Percentiles rank a stretch among this genome's conserved stretches.
These are phyloP conservation scores for Brenthis hecate DNA, from an alignment of 2,888 invertebrate genomes.

Conservation along the genomic window DNA sequence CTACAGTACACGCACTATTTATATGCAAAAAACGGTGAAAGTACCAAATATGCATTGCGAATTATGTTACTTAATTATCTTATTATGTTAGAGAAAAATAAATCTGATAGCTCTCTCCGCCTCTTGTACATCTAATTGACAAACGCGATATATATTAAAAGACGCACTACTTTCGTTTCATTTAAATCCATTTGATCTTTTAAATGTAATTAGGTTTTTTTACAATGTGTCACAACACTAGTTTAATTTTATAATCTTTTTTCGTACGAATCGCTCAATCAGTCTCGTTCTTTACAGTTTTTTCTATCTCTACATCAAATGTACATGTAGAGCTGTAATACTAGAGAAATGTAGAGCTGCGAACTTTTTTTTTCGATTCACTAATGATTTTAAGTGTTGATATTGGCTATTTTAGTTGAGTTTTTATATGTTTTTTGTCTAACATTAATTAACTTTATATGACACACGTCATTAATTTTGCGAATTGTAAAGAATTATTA, in stretches of 20 bases:
- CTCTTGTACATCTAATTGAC: constrained; percentile 43
- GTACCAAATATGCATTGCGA: constrained; percentile 49
- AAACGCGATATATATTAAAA: constrained; percentile 41
- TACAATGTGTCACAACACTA: constrained; percentile 10
- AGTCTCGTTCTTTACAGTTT: neutral
- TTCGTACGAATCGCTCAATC: neutral
- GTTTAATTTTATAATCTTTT: constrained; percentile 4
- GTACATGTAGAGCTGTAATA: no score
- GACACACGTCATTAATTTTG: neutral
- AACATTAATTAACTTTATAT: no score
- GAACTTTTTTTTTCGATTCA: no score
- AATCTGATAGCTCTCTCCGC: constrained; percentile 46
- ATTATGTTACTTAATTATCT: constrained; percentile 56
- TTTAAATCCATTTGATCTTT: constrained; percentile 37
- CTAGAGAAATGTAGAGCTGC: no score
- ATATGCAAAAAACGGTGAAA: constrained; percentile 31
- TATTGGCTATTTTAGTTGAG: no score
- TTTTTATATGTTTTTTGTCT: no score
- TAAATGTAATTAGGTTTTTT: constrained; percentile 29
- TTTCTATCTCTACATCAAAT: neutral
- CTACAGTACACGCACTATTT: constrained; percentile 11
- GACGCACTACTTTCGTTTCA: constrained; percentile 41
- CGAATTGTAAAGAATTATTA: neutral
- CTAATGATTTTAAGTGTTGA: no score
- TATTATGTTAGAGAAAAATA: constrained; percentile 49